A percentile compares a stretch with the other conserved stretches of the same genome.
Conservation (phyloP, 2,888 invertebrate species). For the Cylindroiulus punctatus region DNA sequence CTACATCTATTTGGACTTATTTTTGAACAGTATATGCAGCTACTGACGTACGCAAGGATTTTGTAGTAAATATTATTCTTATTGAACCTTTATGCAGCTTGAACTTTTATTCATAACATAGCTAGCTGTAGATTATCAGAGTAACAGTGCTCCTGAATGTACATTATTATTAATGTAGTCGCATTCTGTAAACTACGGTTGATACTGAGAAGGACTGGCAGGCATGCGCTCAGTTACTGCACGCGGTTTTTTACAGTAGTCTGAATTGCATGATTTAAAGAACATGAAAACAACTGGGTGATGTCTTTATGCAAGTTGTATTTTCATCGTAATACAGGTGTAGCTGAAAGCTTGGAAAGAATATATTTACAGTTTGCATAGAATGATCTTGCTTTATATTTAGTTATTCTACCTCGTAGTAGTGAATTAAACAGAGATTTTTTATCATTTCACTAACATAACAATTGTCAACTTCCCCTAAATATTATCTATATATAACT, state of each 20-base stretch:
- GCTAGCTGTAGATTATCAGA: background rate
- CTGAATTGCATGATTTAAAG: background rate
- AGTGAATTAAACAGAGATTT: too few relatives aligned
- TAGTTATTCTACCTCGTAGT: too few relatives aligned
- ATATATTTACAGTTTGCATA: background rate
- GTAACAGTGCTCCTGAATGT: background rate
- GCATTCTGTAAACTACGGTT: background rate
- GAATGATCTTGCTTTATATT: background rate
- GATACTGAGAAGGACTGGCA: background rate
- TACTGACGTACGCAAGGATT: background rate
- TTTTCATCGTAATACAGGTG: background rate
- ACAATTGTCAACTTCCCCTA: too few relatives aligned
- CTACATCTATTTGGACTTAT: background rate
- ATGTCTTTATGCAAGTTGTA: background rate
- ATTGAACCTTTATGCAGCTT: constrained; percentile 3
- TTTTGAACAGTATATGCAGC: background rate
- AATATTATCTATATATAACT: too few relatives aligned
- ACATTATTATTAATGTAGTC: background rate
- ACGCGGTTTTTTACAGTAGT: background rate
- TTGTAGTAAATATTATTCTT: constrained; percentile 47
- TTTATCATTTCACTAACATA: too few relatives aligned
- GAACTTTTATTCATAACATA: background rate
- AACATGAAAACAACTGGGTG: constrained; percentile 15
- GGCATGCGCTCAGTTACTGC: background rate
- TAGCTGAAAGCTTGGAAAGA: background rate